Percentiles rank a stretch among this genome's conserved stretches.
Conservation (phyloP, 1,140 invertebrate genomes). For the Tigriopus japonicus region DNA sequence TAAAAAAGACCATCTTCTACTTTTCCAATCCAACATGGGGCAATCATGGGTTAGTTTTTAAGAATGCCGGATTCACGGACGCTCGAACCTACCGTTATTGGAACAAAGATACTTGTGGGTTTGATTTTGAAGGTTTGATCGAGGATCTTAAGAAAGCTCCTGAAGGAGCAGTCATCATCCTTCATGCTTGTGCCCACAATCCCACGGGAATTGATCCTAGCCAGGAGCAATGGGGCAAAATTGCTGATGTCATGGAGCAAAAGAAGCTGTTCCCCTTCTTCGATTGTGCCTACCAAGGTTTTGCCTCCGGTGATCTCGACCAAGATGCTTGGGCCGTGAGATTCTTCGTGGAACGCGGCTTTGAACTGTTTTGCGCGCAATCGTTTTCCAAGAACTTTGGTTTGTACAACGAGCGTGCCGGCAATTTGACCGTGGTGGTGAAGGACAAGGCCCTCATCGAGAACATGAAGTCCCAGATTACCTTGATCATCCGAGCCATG, state of each 20-base stretch:
- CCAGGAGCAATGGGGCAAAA: conserved; percentile 58
- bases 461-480: conserved; percentile 63
- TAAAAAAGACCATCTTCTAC: conserved; percentile 63
- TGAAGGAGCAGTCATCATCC: conserved; percentile 66
- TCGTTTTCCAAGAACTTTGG: conserved; percentile 99
- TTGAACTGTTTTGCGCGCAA: conserved; percentile 79
- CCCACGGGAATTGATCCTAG: conserved; percentile 84
- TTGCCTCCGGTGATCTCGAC: conserved; percentile 83
- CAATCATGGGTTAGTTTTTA: conserved; percentile 18
- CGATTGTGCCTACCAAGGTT: conserved; percentile 93
- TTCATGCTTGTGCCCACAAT: conserved; percentile 95
- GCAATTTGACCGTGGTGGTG: conserved; percentile 66
- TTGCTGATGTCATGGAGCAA: conserved; percentile 54
- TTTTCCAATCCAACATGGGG: conserved; percentile 90
- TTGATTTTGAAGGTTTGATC: conserved; percentile 67
- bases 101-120: conserved; percentile 47
- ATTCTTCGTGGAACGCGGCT: conserved; percentile 37
- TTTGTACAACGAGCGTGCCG: conserved; percentile 84
- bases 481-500: conserved; percentile 48
- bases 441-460: conserved; percentile 37
- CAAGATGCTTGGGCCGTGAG: conserved; percentile 76
- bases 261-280: conserved; percentile 74
- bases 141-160: conserved; percentile 64
- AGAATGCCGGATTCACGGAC: conserved; percentile 57
- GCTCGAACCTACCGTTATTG: conserved; percentile 81